Percentiles rank a stretch among this genome's conserved stretches.
These are phyloP conservation scores for Lithobates sylvaticus DNA, from an alignment of 2,797 vertebrate genomes.

Conservation along the genomic window DNA sequence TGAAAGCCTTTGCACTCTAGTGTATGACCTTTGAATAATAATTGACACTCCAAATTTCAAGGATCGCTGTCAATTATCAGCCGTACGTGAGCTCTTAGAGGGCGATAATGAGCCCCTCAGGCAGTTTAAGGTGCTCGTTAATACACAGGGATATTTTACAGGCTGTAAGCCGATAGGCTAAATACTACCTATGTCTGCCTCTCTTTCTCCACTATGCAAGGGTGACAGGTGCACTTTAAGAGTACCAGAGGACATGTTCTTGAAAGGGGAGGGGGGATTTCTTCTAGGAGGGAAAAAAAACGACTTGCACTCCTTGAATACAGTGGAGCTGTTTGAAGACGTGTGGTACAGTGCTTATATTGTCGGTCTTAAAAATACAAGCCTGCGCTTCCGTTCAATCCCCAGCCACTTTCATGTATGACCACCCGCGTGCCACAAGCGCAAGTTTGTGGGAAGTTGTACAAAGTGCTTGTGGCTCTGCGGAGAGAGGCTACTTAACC, in stretches of 20 bases:
- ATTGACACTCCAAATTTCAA: too few species aligned
- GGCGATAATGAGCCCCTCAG: too few species aligned
- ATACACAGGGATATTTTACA: not conserved
- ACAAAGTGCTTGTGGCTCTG: conserved; percentile 32
- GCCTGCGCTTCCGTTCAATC: conserved; percentile 43
- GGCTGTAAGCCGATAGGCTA: not conserved
- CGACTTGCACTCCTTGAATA: not conserved
- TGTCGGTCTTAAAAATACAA: conserved; percentile 53
- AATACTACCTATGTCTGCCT: too few species aligned
- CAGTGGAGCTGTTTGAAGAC: conserved; percentile 14
- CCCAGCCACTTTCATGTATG: conserved; percentile 53
- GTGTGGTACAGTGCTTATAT: conserved; percentile 58
- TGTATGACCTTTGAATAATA: too few species aligned
- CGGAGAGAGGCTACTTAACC: not conserved
- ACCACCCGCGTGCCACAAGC: conserved; percentile 50
- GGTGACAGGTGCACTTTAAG: not conserved
- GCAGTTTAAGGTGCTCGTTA: too few species aligned
- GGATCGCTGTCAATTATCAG: too few species aligned
- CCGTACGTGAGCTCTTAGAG: too few species aligned
- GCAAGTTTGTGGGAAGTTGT: conserved; percentile 43
- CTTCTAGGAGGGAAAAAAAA: not conserved
- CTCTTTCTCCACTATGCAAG: too few species aligned
- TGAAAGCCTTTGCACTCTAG: too few species aligned
- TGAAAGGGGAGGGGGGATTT: not conserved
- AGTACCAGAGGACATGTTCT: not conserved